phyloP scores from a whole-genome alignment of 2,888 invertebrate genomes.

The Pemphredon lugubris region DNA sequence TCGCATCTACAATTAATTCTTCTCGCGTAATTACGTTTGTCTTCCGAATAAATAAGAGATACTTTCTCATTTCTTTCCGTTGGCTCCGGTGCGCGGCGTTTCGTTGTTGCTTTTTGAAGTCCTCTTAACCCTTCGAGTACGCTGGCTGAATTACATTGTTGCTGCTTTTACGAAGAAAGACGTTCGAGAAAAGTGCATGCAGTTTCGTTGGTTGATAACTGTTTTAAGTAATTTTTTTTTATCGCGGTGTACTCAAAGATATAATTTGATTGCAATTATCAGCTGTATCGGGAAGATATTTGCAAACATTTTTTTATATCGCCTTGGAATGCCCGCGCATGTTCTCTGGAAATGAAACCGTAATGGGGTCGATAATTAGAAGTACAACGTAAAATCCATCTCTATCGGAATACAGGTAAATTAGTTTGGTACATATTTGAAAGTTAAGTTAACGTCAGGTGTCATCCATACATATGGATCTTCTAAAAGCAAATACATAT shows the following conservation, averaged over 20 bases:
- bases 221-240: neutral
- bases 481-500: no score
- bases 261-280: neutral
- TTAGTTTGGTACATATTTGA: no score
- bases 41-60: conserved; percentile 30
- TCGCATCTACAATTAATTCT: conserved; percentile 34
- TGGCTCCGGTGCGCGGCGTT: neutral
- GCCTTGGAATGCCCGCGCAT: no score
- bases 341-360: no score
- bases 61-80: conserved; percentile 27
- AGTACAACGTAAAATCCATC: no score
- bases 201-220: neutral
- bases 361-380: no score
- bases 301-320: no score
- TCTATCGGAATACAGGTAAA: no score
- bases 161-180: neutral
- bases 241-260: neutral
- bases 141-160: conserved; percentile 6
- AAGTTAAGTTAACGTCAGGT: no score
- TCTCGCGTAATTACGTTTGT: conserved; percentile 40
- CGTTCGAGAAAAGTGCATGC: neutral
- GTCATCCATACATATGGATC: no score
- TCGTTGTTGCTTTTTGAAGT: conserved; percentile 13
- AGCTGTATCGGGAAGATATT: no score
- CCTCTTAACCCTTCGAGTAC: conserved; percentile 15